Percentiles rank a stretch among this genome's conserved stretches.
These are phyloP conservation scores for Felis catus DNA, from an alignment of 2,113 vertebrate genomes.

Conservation along the genomic window DNA sequence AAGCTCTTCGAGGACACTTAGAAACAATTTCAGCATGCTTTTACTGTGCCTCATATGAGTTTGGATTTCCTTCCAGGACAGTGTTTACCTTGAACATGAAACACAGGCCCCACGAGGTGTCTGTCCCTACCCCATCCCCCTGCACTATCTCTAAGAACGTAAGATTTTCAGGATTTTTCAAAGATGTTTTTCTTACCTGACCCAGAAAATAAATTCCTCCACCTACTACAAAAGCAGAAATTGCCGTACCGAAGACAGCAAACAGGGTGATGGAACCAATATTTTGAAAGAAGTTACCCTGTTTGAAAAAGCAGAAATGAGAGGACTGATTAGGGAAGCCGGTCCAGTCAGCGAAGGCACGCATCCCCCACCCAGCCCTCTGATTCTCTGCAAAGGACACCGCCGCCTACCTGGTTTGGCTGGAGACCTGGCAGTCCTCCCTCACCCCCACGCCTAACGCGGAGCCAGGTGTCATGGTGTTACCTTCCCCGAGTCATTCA, in stretches of 20 bases:
- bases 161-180: slow-evolving; percentile 6
- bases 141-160: neutral
- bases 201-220: slow-evolving; percentile 99
- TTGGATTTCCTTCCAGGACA: neutral
- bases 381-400: neutral
- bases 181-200: slow-evolving; percentile 88
- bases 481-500: neutral
- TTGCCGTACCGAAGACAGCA: slow-evolving; percentile 96
- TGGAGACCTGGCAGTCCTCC: neutral
- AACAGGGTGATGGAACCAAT: slow-evolving; percentile 98
- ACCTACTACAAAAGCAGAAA: slow-evolving; percentile 98
- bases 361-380: neutral
- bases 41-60: neutral
- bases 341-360: fast-evolving
- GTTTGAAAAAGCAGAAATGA: slow-evolving; percentile 61
- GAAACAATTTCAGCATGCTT: neutral
- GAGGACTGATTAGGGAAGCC: slow-evolving; percentile 14
- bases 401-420: fast-evolving
- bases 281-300: slow-evolving; percentile 99
- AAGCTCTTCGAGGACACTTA: neutral
- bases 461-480: neutral
- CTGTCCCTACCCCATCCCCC: neutral
- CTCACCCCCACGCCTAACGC: neutral
- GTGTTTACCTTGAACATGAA: neutral
- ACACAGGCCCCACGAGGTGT: neutral